These are phyloP conservation scores for Hydractinia symbiolongicarpus DNA, from an alignment of 30 jellyfish, hydroid and myxozoan genomes.

Conservation along the genomic window DNA sequence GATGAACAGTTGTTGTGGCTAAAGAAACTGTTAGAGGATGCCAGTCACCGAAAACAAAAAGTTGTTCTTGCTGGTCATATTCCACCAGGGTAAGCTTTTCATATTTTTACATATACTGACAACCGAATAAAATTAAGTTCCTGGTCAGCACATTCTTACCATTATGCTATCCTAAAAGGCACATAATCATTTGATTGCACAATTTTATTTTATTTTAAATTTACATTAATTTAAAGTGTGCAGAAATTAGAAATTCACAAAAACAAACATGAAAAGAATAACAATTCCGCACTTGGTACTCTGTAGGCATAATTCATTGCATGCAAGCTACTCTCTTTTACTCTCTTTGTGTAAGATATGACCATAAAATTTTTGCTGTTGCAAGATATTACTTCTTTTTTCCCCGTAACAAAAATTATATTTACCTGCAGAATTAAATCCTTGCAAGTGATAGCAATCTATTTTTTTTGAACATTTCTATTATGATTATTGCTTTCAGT, in stretches of 20 bases:
- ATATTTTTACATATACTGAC: not conserved
- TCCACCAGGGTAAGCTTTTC: conserved; percentile 75
- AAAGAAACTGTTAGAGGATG: conserved; percentile 34
- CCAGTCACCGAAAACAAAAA: conserved; percentile 24
- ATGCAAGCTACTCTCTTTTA: too few species aligned
- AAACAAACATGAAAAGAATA: not conserved
- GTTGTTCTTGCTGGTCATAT: conserved; percentile 74
- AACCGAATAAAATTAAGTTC: not conserved
- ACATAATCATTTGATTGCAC: too few species aligned
- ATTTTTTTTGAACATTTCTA: too few species aligned
- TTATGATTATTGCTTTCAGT: conserved; percentile 12
- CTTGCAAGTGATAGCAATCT: too few species aligned
- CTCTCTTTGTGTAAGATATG: too few species aligned
- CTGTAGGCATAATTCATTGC: not conserved
- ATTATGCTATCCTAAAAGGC: too few species aligned
- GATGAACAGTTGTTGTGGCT: conserved; percentile 74
- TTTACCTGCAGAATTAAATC: too few species aligned
- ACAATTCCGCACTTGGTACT: not conserved
- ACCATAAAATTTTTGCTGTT: too few species aligned
- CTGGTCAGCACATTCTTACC: not conserved
- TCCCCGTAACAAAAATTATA: too few species aligned
- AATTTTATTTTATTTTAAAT: too few species aligned
- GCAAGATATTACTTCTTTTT: not conserved
- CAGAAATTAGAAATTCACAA: too few species aligned
- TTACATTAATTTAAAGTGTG: too few species aligned